Base-by-base conservation (phyloP, 2,113 vertebrate species). In the Alectura lathami region DNA sequence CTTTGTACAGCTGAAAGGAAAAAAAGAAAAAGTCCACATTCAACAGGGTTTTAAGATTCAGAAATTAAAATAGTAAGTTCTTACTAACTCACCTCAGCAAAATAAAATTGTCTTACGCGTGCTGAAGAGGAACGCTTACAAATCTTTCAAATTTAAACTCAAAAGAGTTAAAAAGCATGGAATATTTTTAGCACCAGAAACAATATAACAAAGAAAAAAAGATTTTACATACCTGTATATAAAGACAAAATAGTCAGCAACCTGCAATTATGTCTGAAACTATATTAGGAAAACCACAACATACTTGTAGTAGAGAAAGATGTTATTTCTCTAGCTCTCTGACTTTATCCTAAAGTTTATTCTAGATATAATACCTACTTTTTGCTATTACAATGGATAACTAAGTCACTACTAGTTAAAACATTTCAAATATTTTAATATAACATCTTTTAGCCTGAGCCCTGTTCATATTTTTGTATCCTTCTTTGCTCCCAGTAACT, bases 1-100 rank as follows among this genome's bases (percentile, higher is more conserved):
- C 99, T 97, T 99, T 99, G 96, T 99, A 99, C 8, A 99, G 94
- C 99, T 99, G 63, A 95, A 97, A 91, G 20, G 67, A 79, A 94
- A 74, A 51, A 67, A 75, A 87, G 68, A 16, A 60, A 48, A 32
- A 81, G 27, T 24, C 40, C 87, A 60, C 76, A 51, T 66, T 91
- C 77, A 74, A 64, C 40, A 83, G 7, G 4, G 59, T 47, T 74
- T 67, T 27, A 86, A 84, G 10, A 72, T 72, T 59, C 50, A 81
- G 22, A 96, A 95, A 75, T 74, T 73, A 36, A 79, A 88, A 30
- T 30, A 29, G 24, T 38, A 60, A 43, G 16, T 42, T 66, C 32
- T 75, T 74, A 60, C 3, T 88, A 73, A 83, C 8, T 45, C 32
- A 80, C 0, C 1, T 74, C 11, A 45, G 17, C 20, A 63, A 84